These are phyloP conservation scores for Stegodyphus mimosarum DNA, from an alignment of 1,140 invertebrate genomes.

Conservation along the genomic window DNA sequence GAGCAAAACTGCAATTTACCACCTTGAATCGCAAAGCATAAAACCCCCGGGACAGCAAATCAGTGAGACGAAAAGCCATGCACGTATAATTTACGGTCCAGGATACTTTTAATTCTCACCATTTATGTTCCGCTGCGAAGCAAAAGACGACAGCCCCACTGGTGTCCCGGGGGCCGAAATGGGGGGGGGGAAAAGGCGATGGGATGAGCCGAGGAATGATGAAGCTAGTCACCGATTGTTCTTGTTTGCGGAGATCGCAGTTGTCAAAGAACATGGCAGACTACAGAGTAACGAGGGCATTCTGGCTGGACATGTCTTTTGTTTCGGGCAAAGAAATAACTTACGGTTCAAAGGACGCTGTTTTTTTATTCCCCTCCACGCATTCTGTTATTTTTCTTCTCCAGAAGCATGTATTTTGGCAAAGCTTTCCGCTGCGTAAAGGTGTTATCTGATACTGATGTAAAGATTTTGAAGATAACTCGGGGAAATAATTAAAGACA, in stretches of 20 bases:
- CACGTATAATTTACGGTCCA: background rate
- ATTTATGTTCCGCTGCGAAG: background rate
- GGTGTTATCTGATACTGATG: too few species aligned
- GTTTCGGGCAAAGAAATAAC: conserved; percentile 13
- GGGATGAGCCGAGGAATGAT: conserved; percentile 5
- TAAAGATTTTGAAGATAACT: too few species aligned
- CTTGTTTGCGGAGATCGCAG: conserved; percentile 20
- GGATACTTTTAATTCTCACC: background rate
- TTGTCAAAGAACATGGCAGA: conserved; percentile 37
- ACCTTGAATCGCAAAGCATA: too few species aligned
- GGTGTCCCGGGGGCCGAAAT: too few species aligned
- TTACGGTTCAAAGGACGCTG: background rate
- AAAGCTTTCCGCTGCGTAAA: too few species aligned
- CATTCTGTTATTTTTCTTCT: too few species aligned
- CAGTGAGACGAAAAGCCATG: too few species aligned
- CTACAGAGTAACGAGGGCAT: conserved; percentile 23
- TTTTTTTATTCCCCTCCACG: background rate
- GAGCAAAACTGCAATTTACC: too few species aligned
- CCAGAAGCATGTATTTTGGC: too few species aligned
- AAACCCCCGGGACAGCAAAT: too few species aligned
- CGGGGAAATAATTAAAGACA: too few species aligned
- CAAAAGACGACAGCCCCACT: background rate
- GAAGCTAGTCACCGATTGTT: conserved; percentile 37
- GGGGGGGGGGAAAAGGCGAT: background rate
- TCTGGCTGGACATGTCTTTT: conserved; percentile 10